These are phyloP conservation scores for Trachelus tabidus DNA, from an alignment of 2,888 invertebrate genomes.

Conservation along the genomic window DNA sequence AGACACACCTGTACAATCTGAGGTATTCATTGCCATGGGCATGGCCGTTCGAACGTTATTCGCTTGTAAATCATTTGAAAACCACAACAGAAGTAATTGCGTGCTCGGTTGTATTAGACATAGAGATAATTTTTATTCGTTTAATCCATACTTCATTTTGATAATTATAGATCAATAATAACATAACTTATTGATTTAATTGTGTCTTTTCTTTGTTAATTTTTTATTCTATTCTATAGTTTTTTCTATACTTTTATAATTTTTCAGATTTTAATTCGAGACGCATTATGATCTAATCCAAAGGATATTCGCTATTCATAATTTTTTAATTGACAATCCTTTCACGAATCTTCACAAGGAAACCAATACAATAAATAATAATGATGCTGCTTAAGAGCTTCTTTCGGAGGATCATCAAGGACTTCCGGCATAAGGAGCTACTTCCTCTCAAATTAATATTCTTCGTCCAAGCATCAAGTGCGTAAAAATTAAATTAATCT, in stretches of 20 bases:
- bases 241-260: not conserved
- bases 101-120: not conserved
- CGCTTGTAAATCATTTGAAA: not conserved
- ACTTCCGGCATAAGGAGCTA: conserved; percentile 78
- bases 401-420: conserved; percentile 75
- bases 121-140: too few relatives aligned
- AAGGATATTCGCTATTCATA: not conserved
- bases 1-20: not conserved
- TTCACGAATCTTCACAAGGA: not conserved
- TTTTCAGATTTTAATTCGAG: not conserved
- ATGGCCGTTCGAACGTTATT: not conserved
- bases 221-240: too few relatives aligned
- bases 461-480: conserved; percentile 83
- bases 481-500: conserved; percentile 60
- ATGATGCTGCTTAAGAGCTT: conserved; percentile 74
- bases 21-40: not conserved
- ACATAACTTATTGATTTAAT: too few relatives aligned
- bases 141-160: not conserved
- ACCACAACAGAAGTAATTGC: not conserved
- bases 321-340: not conserved
- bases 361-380: conserved; percentile 44
- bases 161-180: not conserved
- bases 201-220: not conserved
- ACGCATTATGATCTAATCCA: not conserved
- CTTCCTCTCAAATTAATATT: conserved; percentile 80